Percentiles rank a stretch among this genome's conserved stretches.
These are phyloP conservation scores for Schrankia costaestrigalis DNA, from an alignment of 2,888 invertebrate species.

Conservation along the genomic window DNA sequence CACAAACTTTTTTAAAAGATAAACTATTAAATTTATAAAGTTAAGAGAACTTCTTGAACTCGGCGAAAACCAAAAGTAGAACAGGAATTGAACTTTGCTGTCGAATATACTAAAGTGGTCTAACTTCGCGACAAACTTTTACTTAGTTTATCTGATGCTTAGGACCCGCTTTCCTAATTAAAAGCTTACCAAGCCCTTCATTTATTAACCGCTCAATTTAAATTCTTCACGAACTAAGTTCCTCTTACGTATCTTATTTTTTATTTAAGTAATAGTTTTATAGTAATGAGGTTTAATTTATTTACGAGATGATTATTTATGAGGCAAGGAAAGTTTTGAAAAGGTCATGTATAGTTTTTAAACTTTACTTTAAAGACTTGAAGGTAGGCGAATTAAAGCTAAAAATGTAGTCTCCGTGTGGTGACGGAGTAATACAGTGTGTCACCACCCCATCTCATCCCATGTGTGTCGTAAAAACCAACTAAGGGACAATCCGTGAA, in stretches of 20 bases:
- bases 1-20: slow-evolving; percentile 15
- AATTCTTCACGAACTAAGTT: slow-evolving; percentile 12
- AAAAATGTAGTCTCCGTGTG: no score
- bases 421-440: no score
- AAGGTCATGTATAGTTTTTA: no score
- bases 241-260: slow-evolving; percentile 6
- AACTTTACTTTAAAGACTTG: no score
- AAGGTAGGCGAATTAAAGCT: no score
- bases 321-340: no score
- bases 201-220: slow-evolving; percentile 21
- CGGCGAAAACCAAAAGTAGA: slow-evolving; percentile 23
- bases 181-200: slow-evolving; percentile 21
- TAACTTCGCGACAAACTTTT: slow-evolving; percentile 27
- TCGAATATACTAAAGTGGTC: slow-evolving; percentile 26
- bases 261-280: slow-evolving; percentile 6
- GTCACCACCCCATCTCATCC: no score
- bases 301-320: not conserved
- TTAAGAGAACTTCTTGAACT: slow-evolving; percentile 24
- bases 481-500: no score
- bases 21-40: slow-evolving; percentile 31
- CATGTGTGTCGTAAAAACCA: no score
- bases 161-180: slow-evolving; percentile 27
- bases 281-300: not conserved
- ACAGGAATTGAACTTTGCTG: slow-evolving; percentile 29
- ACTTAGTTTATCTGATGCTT: slow-evolving; percentile 31